Evolutionary conservation across 2,888 invertebrate genomes (phyloP).

Genomic region (Drosophila pseudotalamancana): DNA sequence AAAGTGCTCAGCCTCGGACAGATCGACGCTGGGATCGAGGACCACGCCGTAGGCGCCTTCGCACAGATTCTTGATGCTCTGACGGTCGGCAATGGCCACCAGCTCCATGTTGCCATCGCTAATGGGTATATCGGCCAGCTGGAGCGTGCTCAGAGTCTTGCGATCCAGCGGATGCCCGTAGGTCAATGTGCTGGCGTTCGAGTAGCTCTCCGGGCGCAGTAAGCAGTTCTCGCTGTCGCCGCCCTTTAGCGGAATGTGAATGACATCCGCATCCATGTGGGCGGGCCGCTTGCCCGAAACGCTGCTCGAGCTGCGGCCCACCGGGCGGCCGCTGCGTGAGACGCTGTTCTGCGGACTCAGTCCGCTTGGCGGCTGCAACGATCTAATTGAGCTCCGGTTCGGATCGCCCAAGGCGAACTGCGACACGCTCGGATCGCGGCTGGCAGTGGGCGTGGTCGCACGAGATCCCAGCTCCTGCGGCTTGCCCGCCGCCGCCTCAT

Average conservation of each 20-base stretch:
- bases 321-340: conserved; percentile 82
- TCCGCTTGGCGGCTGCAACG: conserved; percentile 84
- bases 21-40: conserved; percentile 86
- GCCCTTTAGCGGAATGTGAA: conserved; percentile 88
- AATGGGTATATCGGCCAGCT: conserved; percentile 84
- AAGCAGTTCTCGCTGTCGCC: conserved; percentile 85
- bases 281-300: conserved; percentile 86
- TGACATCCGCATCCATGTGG: conserved; percentile 86
- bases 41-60: conserved; percentile 83
- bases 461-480: conserved; percentile 48
- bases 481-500: conserved; percentile 38
- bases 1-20: conserved; percentile 94
- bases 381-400: conserved; percentile 81
- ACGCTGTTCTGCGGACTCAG: conserved; percentile 77
- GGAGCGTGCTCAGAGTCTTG: conserved; percentile 84
- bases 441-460: conserved; percentile 71
- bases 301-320: conserved; percentile 87
- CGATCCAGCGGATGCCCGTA: conserved; percentile 83
- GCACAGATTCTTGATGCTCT: conserved; percentile 83
- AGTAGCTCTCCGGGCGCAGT: conserved; percentile 84
- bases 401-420: conserved; percentile 81
- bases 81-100: conserved; percentile 85
- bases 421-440: conserved; percentile 81
- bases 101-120: conserved; percentile 86
- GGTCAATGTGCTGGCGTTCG: conserved; percentile 81